Conservation (phyloP, 2,797 vertebrate genomes). For the Chiroxiphia lanceolata region DNA sequence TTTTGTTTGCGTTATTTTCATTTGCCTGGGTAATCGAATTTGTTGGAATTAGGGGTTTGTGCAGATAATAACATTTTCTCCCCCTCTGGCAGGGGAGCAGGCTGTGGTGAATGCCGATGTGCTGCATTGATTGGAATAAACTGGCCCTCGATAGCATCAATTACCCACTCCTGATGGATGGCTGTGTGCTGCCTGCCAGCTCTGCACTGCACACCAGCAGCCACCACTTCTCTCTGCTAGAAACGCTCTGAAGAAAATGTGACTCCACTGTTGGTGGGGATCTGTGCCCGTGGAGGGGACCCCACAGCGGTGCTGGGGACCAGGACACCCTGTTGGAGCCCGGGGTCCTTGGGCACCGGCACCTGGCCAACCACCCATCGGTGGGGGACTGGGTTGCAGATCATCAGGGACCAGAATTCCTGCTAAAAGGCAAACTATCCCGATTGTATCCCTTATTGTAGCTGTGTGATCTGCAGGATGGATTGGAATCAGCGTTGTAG, state of each 20-base stretch:
- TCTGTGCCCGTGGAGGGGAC: fast-evolving
- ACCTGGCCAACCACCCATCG: fast-evolving
- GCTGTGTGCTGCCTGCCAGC: constrained; percentile 28
- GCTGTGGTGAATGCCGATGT: constrained; percentile 14
- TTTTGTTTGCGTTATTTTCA: constrained; percentile 43
- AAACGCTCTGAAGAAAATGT: not conserved
- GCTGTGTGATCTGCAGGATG: not conserved
- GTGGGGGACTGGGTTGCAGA: not conserved
- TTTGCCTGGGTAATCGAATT: constrained; percentile 62
- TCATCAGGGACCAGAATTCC: not conserved
- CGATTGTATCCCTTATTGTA: not conserved
- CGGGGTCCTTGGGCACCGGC: fast-evolving
- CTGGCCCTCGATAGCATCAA: constrained; percentile 57
- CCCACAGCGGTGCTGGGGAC: fast-evolving
- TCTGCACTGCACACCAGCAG: not conserved
- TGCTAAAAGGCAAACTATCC: not conserved
- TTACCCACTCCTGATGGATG: constrained; percentile 48
- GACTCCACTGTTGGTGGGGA: not conserved
- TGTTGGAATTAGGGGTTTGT: constrained; percentile 64
- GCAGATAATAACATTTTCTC: constrained; percentile 51
- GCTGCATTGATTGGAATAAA: constrained; percentile 2
- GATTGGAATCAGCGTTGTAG: not conserved
- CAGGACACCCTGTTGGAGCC: fast-evolving
- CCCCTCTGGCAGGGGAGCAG: not conserved
- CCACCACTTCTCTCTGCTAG: not conserved